Percentiles rank a stretch among this genome's conserved stretches.
phyloP scores from a whole-genome alignment of 2,888 invertebrate genomes.

The Melipona beecheii region DNA sequence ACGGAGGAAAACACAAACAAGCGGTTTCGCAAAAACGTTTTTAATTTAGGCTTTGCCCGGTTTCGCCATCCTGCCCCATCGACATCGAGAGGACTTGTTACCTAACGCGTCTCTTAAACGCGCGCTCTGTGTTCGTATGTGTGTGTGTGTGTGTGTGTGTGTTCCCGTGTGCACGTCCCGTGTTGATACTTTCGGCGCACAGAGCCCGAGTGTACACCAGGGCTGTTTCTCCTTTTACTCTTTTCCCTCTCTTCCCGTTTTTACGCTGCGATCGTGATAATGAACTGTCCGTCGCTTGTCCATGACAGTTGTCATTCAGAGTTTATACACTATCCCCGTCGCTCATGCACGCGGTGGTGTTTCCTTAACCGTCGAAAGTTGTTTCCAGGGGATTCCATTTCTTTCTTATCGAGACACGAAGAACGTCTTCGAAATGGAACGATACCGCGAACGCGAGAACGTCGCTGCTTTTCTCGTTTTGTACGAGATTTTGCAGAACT shows the following conservation, averaged over 20 bases:
- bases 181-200: background rate
- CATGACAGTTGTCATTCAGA: background rate
- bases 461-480: too few relatives aligned
- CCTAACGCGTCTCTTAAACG: background rate
- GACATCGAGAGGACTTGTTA: slow-evolving; percentile 33
- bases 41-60: slow-evolving; percentile 4
- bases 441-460: too few relatives aligned
- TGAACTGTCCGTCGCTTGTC: background rate
- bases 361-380: too few relatives aligned
- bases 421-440: too few relatives aligned
- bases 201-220: too few relatives aligned
- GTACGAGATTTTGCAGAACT: too few relatives aligned
- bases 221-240: too few relatives aligned
- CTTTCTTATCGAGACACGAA: too few relatives aligned
- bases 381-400: too few relatives aligned
- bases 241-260: background rate
- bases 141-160: background rate
- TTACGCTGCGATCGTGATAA: background rate
- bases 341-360: too few relatives aligned
- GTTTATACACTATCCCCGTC: background rate
- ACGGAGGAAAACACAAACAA: slow-evolving; percentile 29
- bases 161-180: too few relatives aligned
- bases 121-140: background rate
- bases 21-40: slow-evolving; percentile 9
- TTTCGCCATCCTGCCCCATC: background rate